Evolutionary conservation across 2,888 invertebrate species (phyloP).

Genomic region (Eristalinus aeneus): DNA sequence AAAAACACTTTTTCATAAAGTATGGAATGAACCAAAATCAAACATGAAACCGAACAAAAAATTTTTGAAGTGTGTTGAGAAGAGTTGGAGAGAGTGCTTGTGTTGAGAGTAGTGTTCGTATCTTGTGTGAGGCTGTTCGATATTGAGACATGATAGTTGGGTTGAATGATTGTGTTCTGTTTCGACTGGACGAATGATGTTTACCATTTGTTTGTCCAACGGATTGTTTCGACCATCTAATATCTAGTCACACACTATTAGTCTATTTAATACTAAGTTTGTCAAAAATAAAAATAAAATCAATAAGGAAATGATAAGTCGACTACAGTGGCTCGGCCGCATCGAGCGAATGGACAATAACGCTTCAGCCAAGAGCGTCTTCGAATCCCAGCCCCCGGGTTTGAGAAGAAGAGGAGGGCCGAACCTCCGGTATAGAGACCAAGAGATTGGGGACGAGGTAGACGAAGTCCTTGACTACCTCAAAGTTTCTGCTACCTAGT

Average conservation of each 20-base stretch:
- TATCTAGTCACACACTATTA: not conserved
- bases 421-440: too few relatives aligned
- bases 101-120: not conserved
- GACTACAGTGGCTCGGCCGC: too few relatives aligned
- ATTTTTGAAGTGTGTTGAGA: not conserved
- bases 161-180: not conserved
- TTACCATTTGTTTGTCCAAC: not conserved
- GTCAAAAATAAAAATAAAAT: not conserved
- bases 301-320: not conserved
- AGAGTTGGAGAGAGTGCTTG: not conserved
- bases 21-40: not conserved
- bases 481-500: too few relatives aligned
- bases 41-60: not conserved
- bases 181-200: not conserved
- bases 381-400: too few relatives aligned
- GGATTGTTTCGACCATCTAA: not conserved
- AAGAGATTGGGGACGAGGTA: too few relatives aligned
- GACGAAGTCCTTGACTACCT: too few relatives aligned
- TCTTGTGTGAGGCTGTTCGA: not conserved
- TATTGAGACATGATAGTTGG: not conserved
- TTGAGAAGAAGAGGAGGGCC: too few relatives aligned
- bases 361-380: too few relatives aligned
- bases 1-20: not conserved
- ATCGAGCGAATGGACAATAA: too few relatives aligned
- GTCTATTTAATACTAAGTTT: not conserved